Evolutionary conservation across 2,113 vertebrate species (phyloP).

Genomic region (Nansenia antarctica): DNA sequence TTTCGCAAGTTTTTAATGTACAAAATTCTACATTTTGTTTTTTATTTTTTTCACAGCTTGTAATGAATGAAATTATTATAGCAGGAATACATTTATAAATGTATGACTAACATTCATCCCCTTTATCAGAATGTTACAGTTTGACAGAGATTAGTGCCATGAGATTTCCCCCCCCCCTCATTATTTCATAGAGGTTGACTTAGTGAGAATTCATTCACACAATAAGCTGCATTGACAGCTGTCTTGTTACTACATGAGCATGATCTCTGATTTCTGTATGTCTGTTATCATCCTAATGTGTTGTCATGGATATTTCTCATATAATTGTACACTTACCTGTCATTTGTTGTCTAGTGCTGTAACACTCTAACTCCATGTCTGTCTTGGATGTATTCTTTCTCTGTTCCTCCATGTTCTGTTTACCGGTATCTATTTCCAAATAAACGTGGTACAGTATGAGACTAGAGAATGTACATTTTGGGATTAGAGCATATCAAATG

Average conservation of each 20-base stretch:
- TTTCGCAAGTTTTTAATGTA: neutral
- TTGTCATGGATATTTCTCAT: neutral
- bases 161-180: neutral
- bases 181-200: neutral
- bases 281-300: neutral
- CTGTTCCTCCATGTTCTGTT: neutral
- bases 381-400: neutral
- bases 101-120: neutral
- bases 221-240: neutral
- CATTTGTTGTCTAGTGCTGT: neutral
- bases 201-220: neutral
- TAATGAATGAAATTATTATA: neutral
- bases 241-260: neutral
- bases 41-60: neutral
- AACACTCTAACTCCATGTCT: neutral
- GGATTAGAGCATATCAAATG: no score
- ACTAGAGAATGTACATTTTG: no score
- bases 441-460: no score
- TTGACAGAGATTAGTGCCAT: neutral
- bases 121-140: neutral
- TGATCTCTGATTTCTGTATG: neutral
- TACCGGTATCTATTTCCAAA: no score
- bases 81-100: neutral
- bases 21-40: neutral
- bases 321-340: neutral